Percentiles rank a stretch among this genome's conserved stretches.
Evolutionary conservation across 2,888 invertebrate species (phyloP).

Genomic region (Hypsopygia costalis): DNA sequence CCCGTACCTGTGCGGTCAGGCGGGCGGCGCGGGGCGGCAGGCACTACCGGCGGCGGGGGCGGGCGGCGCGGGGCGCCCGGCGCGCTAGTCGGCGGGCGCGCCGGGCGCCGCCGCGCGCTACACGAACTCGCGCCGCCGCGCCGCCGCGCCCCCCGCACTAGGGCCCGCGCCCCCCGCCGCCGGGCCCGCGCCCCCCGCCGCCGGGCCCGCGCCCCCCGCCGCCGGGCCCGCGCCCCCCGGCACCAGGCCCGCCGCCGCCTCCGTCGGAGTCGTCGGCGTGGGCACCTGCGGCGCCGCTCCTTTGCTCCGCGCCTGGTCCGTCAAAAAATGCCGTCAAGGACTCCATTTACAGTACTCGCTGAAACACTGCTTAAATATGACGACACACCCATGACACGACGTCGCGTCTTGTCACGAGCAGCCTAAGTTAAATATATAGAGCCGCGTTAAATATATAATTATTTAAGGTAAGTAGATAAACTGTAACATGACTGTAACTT

Average conservation of each 20-base stretch:
- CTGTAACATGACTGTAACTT: too few species aligned
- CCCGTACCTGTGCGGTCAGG: too few species aligned
- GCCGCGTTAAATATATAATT: too few species aligned
- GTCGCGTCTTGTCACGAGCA: too few species aligned
- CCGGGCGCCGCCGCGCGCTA: conserved; percentile 51
- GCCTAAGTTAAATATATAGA: too few species aligned
- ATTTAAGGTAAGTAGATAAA: too few species aligned
- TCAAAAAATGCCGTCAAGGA: too few species aligned
- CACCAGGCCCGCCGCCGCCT: conserved; percentile 11
- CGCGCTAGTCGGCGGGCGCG: conserved; percentile 26
- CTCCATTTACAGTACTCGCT: too few species aligned
- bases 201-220: conserved; percentile 18
- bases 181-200: conserved; percentile 13
- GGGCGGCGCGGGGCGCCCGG: conserved; percentile 7
- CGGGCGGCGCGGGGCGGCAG: conserved; percentile 5
- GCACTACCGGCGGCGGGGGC: conserved; percentile 10
- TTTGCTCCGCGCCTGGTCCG: conserved; percentile 58
- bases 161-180: conserved; percentile 19
- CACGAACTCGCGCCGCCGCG: conserved; percentile 44
- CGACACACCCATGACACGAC: too few species aligned
- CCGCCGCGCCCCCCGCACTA: conserved; percentile 23
- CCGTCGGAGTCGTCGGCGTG: conserved; percentile 43
- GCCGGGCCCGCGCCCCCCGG: conserved; percentile 15
- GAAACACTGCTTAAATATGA: too few species aligned
- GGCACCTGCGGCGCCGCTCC: conserved; percentile 60